These are phyloP conservation scores for Gulo gulo DNA, from an alignment of 2,113 vertebrate species.

Conservation along the genomic window DNA sequence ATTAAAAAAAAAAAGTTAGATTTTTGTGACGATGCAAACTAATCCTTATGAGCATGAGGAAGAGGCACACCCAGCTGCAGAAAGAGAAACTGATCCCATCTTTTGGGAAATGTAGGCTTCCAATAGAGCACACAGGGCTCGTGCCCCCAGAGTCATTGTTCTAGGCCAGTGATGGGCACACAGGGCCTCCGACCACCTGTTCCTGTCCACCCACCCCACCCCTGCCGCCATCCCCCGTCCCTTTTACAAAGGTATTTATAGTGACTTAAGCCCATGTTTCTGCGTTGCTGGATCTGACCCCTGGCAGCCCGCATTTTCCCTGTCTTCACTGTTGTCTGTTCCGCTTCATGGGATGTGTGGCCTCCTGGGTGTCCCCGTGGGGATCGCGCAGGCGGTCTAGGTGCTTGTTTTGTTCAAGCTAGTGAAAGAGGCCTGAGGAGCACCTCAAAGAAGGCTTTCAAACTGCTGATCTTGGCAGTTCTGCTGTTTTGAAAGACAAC, in stretches of 20 bases:
- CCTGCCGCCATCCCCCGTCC: not conserved
- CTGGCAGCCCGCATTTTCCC: not conserved
- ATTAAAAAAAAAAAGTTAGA: not conserved
- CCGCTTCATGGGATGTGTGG: not conserved
- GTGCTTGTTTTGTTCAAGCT: slow-evolving; percentile 38
- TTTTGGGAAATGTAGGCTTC: not conserved
- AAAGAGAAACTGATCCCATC: not conserved
- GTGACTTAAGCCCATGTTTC: not conserved
- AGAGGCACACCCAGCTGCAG: not conserved
- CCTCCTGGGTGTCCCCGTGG: not conserved
- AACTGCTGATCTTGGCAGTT: slow-evolving; percentile 61
- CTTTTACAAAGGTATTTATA: slow-evolving; percentile 33
- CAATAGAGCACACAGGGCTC: not conserved
- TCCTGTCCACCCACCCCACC: not conserved
- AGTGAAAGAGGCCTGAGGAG: slow-evolving; percentile 33
- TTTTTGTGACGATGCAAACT: not conserved
- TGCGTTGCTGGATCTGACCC: not conserved
- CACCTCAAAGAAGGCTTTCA: slow-evolving; percentile 62
- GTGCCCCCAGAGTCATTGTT: not conserved
- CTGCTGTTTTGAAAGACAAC: slow-evolving; percentile 74
- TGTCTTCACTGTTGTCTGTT: not conserved
- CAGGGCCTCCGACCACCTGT: not conserved
- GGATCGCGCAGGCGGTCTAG: not conserved
- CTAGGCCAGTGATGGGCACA: not conserved
- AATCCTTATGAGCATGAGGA: not conserved